Conservation (phyloP, 1,140 invertebrate genomes). For the Pseudomyrmex gracilis region DNA sequence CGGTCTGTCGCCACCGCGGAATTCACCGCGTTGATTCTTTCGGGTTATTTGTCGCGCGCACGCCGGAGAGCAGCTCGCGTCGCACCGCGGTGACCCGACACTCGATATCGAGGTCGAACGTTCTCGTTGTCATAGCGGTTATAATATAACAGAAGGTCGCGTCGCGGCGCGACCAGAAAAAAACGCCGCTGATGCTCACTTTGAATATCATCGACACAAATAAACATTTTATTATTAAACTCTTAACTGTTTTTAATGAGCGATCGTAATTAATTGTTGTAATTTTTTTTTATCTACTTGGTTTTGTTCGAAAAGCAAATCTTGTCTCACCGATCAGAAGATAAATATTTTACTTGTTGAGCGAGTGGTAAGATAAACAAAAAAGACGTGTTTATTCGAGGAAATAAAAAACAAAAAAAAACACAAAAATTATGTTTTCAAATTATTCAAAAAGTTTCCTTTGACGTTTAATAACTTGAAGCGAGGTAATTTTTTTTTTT, state of each 20-base stretch:
- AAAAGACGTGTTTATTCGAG: too few species aligned
- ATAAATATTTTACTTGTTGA: too few species aligned
- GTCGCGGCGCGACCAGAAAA: neutral
- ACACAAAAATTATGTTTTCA: neutral
- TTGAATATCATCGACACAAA: neutral
- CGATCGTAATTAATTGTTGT: too few species aligned
- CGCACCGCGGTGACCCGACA: conserved; percentile 46
- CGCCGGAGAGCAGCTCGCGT: conserved; percentile 4
- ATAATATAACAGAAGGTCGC: conserved; percentile 36
- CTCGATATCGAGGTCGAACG: conserved; percentile 52
- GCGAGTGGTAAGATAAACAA: too few species aligned
- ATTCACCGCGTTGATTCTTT: conserved; percentile 29
- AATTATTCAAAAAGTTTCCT: neutral
- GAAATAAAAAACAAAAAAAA: neutral
- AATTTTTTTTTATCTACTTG: too few species aligned
- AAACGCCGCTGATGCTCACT: conserved; percentile 6
- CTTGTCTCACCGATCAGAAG: too few species aligned
- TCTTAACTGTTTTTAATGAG: too few species aligned
- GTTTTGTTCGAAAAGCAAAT: too few species aligned
- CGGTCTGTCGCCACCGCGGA: conserved; percentile 55
- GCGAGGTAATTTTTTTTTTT: neutral
- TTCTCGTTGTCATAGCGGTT: conserved; percentile 34
- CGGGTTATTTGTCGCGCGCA: conserved; percentile 38
- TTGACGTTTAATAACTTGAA: neutral
- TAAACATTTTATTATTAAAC: neutral